Evolutionary conservation across 2,113 vertebrate genomes (phyloP).

Genomic region (Origma solitaria): DNA sequence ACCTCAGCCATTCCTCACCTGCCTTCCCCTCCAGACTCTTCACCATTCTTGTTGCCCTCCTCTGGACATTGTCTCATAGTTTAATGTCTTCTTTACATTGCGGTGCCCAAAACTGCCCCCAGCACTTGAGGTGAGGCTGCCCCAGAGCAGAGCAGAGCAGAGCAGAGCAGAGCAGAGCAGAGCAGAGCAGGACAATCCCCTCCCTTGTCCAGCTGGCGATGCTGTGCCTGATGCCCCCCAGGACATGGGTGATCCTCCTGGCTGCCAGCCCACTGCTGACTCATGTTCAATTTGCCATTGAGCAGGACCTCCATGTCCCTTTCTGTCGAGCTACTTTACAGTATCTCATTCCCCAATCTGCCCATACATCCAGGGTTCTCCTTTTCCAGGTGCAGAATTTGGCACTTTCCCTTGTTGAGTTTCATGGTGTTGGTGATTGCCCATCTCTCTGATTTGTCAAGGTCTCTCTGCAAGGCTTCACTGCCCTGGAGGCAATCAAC

Average conservation of each 20-base stretch:
- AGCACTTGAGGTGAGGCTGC: rapidly evolving
- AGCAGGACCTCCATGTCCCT: neutral
- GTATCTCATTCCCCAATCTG: neutral
- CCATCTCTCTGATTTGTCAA: neutral
- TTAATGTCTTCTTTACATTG: neutral
- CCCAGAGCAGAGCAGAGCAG: rapidly evolving
- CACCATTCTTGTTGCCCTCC: neutral
- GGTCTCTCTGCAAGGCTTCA: neutral
- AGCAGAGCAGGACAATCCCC: neutral
- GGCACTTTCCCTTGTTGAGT: neutral
- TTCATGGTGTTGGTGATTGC: too few species aligned
- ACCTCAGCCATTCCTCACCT: neutral
- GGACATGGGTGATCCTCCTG: neutral
- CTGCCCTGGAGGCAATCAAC: neutral
- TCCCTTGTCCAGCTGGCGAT: rapidly evolving
- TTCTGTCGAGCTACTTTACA: neutral
- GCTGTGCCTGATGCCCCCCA: neutral
- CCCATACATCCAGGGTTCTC: neutral
- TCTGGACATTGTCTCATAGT: neutral
- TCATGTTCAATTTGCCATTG: neutral
- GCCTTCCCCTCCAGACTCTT: neutral
- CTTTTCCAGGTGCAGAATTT: neutral
- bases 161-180: too few species aligned
- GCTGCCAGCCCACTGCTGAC: neutral
- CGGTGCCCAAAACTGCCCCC: neutral